Base-by-base conservation (phyloP, 2,797 vertebrate genomes). In the Molossus alvarezi region DNA sequence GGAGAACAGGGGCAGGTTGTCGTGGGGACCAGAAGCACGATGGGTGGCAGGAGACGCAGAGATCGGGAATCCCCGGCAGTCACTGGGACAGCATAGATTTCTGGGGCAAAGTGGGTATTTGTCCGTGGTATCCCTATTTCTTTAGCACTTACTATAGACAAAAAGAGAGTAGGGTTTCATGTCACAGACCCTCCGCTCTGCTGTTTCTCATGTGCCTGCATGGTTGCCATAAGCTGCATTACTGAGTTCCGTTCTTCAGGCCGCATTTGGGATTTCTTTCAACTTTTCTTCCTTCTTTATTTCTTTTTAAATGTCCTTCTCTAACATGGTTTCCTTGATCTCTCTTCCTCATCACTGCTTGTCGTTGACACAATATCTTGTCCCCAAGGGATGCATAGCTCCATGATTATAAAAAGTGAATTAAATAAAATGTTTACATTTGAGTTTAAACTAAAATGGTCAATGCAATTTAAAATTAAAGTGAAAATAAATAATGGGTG, bases 401-500 rank as follows among this genome's bases (percentile, higher is more conserved):
- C 57, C 41, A 17, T 92, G 69, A 91, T 64, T 87, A 84, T 6
- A 95, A 73, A 89, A 77, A 91, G 5, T 25, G 25, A 79, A 60
- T 77, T 79, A 95, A 48, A 55, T 41, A 55, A 80, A 83, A 45
- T 25, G 55, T 83, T 88, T 75, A 64, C 41, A 62, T 76, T 96
- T 88, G 77, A 62, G 5, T 60, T 94, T 83, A 86, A 95, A 69
- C 48, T 57, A 51, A 29, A 71, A 71, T 41, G 29, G 58, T 41
- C 64, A 82, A 33, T 79, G 55, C 17, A 62, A 33, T 85, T 88
- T 23, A 76, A 86, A 94, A 83, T 65, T 69, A 65, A 95, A 92
- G 51, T 37, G 85, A 55, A 80, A 87, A 75, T 94, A 93, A 72
- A 10, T 21, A 55, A 51, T 71, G 27, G 51, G n/a, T 88, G 55